Evolutionary conservation across 2,888 invertebrate species (phyloP).

Genomic region (Gymnocheta viridis): DNA sequence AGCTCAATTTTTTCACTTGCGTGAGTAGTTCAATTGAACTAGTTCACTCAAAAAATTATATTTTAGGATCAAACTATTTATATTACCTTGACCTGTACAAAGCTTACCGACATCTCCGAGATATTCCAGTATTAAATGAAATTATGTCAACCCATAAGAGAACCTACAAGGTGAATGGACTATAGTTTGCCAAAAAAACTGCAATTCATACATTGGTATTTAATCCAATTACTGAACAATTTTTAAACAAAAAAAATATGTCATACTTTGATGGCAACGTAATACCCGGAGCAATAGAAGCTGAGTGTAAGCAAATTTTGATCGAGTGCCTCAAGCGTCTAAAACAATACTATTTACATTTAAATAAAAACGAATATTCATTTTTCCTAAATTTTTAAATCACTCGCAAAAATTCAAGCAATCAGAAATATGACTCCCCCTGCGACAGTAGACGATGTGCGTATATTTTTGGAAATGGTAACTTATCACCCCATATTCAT

Average conservation of each 20-base stretch:
- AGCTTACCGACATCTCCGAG: conserved; percentile 56
- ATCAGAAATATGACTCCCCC: neutral
- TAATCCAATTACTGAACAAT: neutral
- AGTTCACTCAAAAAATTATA: no score
- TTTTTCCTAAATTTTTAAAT: neutral
- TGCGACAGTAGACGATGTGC: neutral
- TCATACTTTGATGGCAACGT: neutral
- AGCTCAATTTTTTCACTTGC: no score
- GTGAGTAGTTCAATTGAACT: no score
- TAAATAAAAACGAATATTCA: neutral
- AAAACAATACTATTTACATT: neutral
- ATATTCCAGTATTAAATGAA: conserved; percentile 34
- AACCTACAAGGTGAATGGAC: neutral
- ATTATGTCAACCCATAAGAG: conserved; percentile 49
- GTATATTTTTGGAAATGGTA: neutral
- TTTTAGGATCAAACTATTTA: conserved; percentile 53
- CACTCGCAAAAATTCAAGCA: neutral
- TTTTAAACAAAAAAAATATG: neutral
- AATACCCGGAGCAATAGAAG: neutral
- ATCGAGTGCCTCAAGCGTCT: neutral
- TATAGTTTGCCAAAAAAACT: neutral
- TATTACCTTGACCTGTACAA: conserved; percentile 61
- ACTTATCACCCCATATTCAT: neutral
- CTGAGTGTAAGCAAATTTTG: neutral
- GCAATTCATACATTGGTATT: neutral